Evolutionary conservation across 2,113 vertebrate genomes (phyloP).

Genomic region (Spermophilus dauricus): DNA sequence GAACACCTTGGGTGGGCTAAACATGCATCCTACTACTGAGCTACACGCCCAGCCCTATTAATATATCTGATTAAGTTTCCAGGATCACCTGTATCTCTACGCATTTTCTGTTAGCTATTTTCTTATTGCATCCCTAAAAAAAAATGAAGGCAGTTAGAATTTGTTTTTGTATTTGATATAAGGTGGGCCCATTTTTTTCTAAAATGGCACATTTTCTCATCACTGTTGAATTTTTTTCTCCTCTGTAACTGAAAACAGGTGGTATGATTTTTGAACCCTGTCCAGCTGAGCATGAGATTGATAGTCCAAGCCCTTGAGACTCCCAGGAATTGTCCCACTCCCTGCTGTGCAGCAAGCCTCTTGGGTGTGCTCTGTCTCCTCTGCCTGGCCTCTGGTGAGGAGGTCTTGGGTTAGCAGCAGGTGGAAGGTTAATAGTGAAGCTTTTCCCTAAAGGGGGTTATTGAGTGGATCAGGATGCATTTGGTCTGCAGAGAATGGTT

Average conservation of each 20-base stretch:
- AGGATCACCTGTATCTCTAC: neutral
- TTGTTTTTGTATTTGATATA: conserved; percentile 1
- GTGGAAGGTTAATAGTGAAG: neutral
- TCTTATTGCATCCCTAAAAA: neutral
- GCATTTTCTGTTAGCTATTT: neutral
- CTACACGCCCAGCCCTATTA: accelerated
- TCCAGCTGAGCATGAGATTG: neutral
- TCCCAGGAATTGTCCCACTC: neutral
- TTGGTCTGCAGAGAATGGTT: neutral
- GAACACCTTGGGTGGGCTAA: neutral
- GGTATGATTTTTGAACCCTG: neutral
- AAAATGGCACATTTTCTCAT: neutral
- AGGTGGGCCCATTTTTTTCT: neutral
- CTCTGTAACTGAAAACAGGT: neutral
- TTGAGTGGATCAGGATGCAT: neutral
- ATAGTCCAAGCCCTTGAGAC: neutral
- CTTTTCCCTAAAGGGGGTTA: neutral
- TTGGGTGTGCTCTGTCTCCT: neutral
- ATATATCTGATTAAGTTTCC: neutral
- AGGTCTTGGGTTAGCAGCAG: neutral
- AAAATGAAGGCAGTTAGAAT: neutral
- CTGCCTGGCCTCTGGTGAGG: neutral
- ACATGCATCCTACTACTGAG: no score
- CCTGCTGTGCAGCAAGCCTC: no score
- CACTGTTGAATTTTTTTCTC: neutral